Base-by-base conservation (phyloP, 30 jellyfish, hydroid and myxozoan species). In the Rhopilema esculentum region DNA sequence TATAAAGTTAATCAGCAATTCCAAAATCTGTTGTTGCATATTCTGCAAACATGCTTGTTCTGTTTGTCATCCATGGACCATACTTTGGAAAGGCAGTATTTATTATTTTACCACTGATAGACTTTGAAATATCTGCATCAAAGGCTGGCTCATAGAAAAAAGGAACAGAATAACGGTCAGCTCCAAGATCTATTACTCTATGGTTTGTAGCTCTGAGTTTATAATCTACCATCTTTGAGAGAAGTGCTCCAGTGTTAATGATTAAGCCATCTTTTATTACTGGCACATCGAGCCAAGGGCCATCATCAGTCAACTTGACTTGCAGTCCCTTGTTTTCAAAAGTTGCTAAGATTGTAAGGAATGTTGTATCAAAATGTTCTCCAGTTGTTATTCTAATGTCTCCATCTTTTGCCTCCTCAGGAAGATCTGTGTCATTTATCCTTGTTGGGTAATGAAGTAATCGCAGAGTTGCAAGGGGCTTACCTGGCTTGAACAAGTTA, bases 31-130 rank as follows among this genome's bases (percentile, higher is more conserved):
- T 92, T 19, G 94, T 69, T 2, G 96, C 92, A 66, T 92, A 92
- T 74, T 92, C 98, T 22, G 83, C 97, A 86, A 92, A 92, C 97
- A 77, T 83, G 69, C 89, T 71, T 31, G 98, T 92, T 2, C 98
- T 92, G 65, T 92, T 92, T 18, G 97, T 79, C 98, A 92, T 92
- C 93, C 94, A 92, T 4, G 94, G 98, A 6, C 98, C 98, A 86
- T 86, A 92, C 67, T 86, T 92, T 66, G 50, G 29, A 51, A 7
- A 85, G 29, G 72, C 84, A 16, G 75, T 8, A 27, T 72, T 52
- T 63, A 75, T 86, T 28, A 15, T 71, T 30, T 92, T 62, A 27
- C 98, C 98, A 81, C 73, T 57, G 18, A 92, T 1, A 0, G 98
- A 50, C 77, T 79, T 86, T 9, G 98, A 92, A 49, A 92, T 27